phyloP scores from a whole-genome alignment of 1,140 invertebrate genomes.

The Periplaneta americana region DNA sequence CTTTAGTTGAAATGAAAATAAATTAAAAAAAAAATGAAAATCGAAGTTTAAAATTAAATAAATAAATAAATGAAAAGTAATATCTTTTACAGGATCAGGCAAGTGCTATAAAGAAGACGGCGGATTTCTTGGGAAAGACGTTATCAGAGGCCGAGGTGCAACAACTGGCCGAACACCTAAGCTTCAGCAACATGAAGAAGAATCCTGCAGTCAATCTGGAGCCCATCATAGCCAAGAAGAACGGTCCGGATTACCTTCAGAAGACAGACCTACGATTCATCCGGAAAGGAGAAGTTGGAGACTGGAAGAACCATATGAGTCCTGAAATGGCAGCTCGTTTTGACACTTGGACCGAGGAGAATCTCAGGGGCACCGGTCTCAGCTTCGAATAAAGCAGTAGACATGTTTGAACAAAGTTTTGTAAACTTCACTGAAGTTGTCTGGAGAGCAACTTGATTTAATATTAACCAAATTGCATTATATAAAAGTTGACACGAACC shows the following conservation, averaged over 20 bases:
- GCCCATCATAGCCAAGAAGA: constrained; percentile 47
- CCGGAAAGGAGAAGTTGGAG: constrained; percentile 74
- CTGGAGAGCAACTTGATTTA: not conserved
- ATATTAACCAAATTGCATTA: not conserved
- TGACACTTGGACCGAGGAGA: constrained; percentile 65
- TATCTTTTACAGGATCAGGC: constrained; percentile 46
- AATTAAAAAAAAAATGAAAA: no score
- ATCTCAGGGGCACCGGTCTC: constrained; percentile 57
- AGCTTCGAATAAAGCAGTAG: constrained; percentile 41
- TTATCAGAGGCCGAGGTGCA: constrained; percentile 57
- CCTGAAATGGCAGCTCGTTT: constrained; percentile 60
- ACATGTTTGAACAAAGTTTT: not conserved
- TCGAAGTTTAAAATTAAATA: no score
- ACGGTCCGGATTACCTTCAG: constrained; percentile 41
- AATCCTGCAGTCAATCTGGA: constrained; percentile 74
- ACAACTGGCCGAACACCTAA: constrained; percentile 65
- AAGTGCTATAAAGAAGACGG: constrained; percentile 56
- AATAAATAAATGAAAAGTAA: no score
- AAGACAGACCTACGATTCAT: constrained; percentile 59
- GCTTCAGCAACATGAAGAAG: constrained; percentile 73
- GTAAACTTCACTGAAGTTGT: not conserved
- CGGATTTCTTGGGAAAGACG: constrained; percentile 63
- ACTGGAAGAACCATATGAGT: constrained; percentile 78
- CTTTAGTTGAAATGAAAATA: no score
- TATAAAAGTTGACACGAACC: not conserved